Evolutionary conservation across 2,113 vertebrate species (phyloP).

Genomic region (Corapipo altera): DNA sequence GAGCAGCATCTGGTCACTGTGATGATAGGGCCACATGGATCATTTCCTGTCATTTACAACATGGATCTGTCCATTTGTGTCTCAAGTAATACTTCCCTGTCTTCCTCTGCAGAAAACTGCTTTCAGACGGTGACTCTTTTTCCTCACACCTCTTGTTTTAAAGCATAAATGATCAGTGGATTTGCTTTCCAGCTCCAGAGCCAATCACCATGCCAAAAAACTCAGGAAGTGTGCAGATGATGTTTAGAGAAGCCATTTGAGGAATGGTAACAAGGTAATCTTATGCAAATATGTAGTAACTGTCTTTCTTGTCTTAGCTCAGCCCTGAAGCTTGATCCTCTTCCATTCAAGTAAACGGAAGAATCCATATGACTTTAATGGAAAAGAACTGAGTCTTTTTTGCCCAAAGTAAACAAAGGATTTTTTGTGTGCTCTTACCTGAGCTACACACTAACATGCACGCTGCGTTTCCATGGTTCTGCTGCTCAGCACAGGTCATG

Average conservation of each 20-base stretch:
- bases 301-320: neutral
- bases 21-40: neutral
- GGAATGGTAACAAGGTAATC: neutral
- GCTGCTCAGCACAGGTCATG: neutral
- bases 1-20: neutral
- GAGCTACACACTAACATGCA: neutral
- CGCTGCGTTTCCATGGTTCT: neutral
- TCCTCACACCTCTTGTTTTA: neutral
- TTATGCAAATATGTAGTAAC: neutral
- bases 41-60: neutral
- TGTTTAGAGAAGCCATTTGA: neutral
- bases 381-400: neutral
- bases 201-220: neutral
- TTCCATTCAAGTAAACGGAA: neutral
- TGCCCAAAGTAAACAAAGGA: neutral
- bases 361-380: neutral
- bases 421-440: neutral
- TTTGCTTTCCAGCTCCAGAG: neutral
- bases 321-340: neutral
- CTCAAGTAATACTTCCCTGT: neutral
- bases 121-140: neutral
- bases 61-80: neutral
- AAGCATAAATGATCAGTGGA: neutral
- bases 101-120: neutral
- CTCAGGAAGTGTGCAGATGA: fast-evolving